Evolutionary conservation across 2,888 invertebrate species (phyloP), one percentile per base, ranked within the genome.

Genomic region (Tiliacea citrago): DNA sequence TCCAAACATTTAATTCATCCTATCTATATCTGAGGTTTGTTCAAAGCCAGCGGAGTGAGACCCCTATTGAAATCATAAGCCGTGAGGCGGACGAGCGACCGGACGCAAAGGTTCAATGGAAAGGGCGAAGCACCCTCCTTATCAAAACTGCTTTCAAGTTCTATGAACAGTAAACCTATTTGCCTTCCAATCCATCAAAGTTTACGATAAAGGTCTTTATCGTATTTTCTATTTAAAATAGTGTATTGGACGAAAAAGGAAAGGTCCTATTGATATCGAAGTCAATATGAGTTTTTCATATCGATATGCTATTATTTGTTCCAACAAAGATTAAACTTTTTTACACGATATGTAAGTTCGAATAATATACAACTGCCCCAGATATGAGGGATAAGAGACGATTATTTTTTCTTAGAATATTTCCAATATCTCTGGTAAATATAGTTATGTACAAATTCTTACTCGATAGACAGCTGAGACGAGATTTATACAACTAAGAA

Each of bases 131-230:
- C 86, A 86, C 82, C 87, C 86, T 86, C 83, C 89, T 90, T 91
- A 91, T 91, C 91, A 90, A 90, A 86, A 90, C 87, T 88, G 88
- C 89, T 91, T 91, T 91, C 91, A 86, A 90, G 89, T 90, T 89
- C 88, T 83, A 73, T 88, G 88, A 87, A 82, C 89, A 89, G 86
- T 82, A 88, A 88, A 87, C 88, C 84, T 91, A 91, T 90, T 91
- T 90, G 87, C 88, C 86, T 89, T 89, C 88, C 89, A 89, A 91
- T 91, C 89, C 90, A 89, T 90, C 91, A 88, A 88, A 89, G 88
- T 86, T 86, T 86, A 85, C 78, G 89, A 90, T 91, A 90, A 88
- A 88, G 72, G 79, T 86, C 77, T 82, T 88, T 85, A 87, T 87
- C 88, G 77, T 81, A 86, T 87, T 80, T 85, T 84, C 77, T 88